These are phyloP conservation scores for Malurus melanocephalus DNA, from an alignment of 2,113 vertebrate species.

Conservation along the genomic window DNA sequence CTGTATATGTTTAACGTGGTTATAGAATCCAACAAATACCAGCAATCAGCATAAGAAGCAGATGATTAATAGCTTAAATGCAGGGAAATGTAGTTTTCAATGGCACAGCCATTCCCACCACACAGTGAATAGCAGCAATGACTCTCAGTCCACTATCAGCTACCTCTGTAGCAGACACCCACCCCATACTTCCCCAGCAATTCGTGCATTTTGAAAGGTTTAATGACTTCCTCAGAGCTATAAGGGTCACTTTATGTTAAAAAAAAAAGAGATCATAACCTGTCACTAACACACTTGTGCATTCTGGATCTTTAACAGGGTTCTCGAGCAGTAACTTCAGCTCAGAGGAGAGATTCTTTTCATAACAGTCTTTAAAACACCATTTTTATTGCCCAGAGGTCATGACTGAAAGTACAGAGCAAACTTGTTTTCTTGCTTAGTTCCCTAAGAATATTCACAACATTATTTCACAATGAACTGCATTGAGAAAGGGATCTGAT, in stretches of 20 bases:
- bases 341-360: not conserved
- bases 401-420: not conserved
- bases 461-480: not conserved
- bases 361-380: not conserved
- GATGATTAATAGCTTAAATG: not conserved
- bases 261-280: not conserved
- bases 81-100: not conserved
- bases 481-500: not conserved
- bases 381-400: not conserved
- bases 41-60: not conserved
- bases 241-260: not conserved
- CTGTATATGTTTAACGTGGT: not conserved
- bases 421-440: not conserved
- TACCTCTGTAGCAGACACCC: not conserved
- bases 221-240: not conserved
- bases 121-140: not conserved
- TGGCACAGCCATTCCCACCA: not conserved
- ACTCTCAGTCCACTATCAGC: not conserved
- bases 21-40: not conserved
- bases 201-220: not conserved
- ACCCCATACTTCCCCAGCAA: rapidly evolving
- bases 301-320: not conserved
- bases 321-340: not conserved
- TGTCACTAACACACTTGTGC: not conserved
- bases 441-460: not conserved